phyloP scores from a whole-genome alignment of 2,888 invertebrate genomes.

The Mayetiola destructor region DNA sequence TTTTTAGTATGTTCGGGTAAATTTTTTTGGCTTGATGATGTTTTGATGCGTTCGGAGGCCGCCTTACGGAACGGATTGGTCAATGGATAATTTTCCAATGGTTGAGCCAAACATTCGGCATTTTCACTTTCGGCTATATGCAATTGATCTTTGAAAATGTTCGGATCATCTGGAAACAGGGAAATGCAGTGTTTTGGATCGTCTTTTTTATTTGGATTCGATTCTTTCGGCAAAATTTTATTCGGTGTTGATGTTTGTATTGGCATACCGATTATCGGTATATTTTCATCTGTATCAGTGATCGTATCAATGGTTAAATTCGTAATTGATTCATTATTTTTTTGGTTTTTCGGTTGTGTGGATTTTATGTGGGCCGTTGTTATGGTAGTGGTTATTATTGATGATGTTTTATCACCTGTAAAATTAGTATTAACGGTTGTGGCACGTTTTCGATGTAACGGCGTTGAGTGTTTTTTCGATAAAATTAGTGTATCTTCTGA shows the following conservation, averaged over 20 bases:
- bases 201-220: not conserved
- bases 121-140: constrained; percentile 22
- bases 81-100: not conserved
- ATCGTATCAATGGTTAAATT: constrained; percentile 48
- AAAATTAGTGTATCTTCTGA: constrained; percentile 62
- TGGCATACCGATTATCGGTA: too few species aligned
- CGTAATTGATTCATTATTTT: constrained; percentile 50
- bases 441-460: constrained; percentile 38
- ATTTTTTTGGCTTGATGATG: not conserved
- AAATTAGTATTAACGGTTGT: constrained; percentile 47
- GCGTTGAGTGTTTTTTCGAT: constrained; percentile 32
- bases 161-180: constrained; percentile 29
- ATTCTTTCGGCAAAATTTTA: not conserved
- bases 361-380: not conserved
- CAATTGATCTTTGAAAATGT: constrained; percentile 25
- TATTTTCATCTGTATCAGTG: not conserved
- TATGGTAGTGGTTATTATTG: constrained; percentile 41
- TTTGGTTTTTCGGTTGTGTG: too few species aligned
- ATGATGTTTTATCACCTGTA: constrained; percentile 25
- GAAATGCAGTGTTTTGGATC: not conserved
- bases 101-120: constrained; percentile 17
- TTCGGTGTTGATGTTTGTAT: constrained; percentile 14
- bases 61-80: constrained; percentile 11
- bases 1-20: not conserved
- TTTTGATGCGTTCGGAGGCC: not conserved